These are phyloP conservation scores for Spicauda simplicius DNA, from an alignment of 2,888 invertebrate genomes.

Conservation along the genomic window DNA sequence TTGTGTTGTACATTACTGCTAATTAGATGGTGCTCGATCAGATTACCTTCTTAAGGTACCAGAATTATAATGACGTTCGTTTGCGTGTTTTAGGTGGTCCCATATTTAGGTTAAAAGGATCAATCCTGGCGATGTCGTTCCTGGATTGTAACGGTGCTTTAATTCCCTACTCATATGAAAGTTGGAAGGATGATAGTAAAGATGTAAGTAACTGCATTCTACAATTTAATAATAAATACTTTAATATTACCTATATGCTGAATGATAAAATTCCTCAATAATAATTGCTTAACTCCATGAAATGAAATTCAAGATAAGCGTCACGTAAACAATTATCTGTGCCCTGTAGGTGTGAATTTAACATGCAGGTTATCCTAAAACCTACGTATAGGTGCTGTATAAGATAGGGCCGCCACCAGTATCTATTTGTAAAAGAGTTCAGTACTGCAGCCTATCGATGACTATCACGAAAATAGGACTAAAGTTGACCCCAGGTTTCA, in stretches of 20 bases:
- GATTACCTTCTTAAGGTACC: background rate
- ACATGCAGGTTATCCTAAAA: background rate
- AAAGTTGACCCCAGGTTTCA: too few species aligned
- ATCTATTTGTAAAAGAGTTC: too few species aligned
- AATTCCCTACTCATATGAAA: conserved; percentile 95
- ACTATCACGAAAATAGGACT: too few species aligned
- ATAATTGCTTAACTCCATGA: too few species aligned
- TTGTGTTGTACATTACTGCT: conserved; percentile 26
- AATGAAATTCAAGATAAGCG: too few species aligned
- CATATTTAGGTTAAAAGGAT: conserved; percentile 97
- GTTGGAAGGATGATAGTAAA: conserved; percentile 95
- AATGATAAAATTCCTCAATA: too few species aligned
- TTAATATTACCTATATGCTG: too few species aligned
- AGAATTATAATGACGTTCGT: conserved; percentile 1
- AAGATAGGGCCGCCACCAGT: too few species aligned
- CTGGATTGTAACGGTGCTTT: conserved; percentile 97
- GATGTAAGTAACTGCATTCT: conserved; percentile 72
- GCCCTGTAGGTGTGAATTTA: too few species aligned
- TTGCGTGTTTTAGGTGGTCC: conserved; percentile 90
- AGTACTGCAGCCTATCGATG: too few species aligned
- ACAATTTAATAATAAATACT: background rate
- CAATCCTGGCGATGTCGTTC: conserved; percentile 97
- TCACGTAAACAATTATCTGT: too few species aligned
- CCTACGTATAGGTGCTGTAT: background rate
- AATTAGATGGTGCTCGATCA: conserved; percentile 22